These are phyloP conservation scores for Nematopogon swammerdamellus DNA, from an alignment of 2,888 invertebrate species.

Conservation along the genomic window DNA sequence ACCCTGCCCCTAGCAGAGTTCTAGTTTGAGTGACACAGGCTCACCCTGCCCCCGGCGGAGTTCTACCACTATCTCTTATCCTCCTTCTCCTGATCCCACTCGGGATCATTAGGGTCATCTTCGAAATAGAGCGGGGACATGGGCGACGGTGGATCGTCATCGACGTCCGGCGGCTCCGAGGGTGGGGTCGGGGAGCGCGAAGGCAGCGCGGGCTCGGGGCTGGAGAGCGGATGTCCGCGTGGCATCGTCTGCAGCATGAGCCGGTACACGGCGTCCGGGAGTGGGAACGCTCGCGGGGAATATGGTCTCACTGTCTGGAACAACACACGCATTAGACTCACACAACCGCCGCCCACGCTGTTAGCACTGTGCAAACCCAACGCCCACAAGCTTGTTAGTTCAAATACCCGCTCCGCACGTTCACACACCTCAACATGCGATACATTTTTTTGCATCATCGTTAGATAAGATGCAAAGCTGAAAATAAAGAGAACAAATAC, in stretches of 20 bases:
- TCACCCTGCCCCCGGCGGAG: no score
- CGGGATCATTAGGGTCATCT: constrained; percentile 83
- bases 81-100: constrained; percentile 63
- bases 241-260: constrained; percentile 71
- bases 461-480: no score
- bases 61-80: constrained; percentile 21
- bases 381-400: no score
- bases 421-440: no score
- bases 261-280: constrained; percentile 65
- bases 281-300: constrained; percentile 72
- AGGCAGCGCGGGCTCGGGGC: constrained; percentile 24
- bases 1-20: no score
- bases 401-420: no score
- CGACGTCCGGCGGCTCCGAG: constrained; percentile 24
- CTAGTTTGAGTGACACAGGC: no score
- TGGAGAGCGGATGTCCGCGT: constrained; percentile 42
- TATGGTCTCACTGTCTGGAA: constrained; percentile 67
- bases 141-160: constrained; percentile 39
- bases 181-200: constrained; percentile 23
- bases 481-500: no score
- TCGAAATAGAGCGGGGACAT: constrained; percentile 59
- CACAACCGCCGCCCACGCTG: constrained; percentile 17
- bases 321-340: constrained; percentile 6
- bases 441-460: no score
- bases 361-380: constrained; percentile 19